phyloP scores from a whole-genome alignment of 2,113 vertebrate genomes.

The Cyprinodon brontotheroides region DNA sequence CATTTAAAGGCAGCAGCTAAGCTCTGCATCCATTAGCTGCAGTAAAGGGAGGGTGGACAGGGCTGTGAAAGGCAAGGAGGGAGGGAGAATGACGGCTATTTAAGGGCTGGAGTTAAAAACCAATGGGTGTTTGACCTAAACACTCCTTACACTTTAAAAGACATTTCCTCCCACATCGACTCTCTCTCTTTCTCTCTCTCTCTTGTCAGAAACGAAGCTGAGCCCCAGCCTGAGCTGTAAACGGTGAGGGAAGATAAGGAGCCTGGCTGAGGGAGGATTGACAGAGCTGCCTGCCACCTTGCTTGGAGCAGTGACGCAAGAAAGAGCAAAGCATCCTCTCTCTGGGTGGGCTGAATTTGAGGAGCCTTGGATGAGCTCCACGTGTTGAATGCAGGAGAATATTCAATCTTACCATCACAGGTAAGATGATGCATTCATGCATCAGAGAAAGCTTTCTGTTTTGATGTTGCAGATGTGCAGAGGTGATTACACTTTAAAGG shows the following conservation, averaged over 20 bases:
- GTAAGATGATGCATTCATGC: slow-evolving; percentile 39
- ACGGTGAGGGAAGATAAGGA: slow-evolving; percentile 44
- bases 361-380: slow-evolving; percentile 21
- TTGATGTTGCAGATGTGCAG: neutral
- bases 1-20: slow-evolving; percentile 60
- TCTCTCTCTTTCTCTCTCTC: slow-evolving; percentile 18
- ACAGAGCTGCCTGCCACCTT: slow-evolving; percentile 53
- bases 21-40: slow-evolving; percentile 60
- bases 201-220: slow-evolving; percentile 49
- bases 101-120: slow-evolving; percentile 70
- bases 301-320: slow-evolving; percentile 30
- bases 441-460: neutral
- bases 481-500: neutral
- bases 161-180: slow-evolving; percentile 54
- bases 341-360: slow-evolving; percentile 18
- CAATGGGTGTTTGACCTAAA: slow-evolving; percentile 68
- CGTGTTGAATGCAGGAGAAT: slow-evolving; percentile 14
- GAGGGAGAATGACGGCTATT: slow-evolving; percentile 55
- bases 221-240: slow-evolving; percentile 53
- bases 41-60: slow-evolving; percentile 44
- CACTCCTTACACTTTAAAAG: slow-evolving; percentile 69
- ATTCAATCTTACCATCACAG: slow-evolving; percentile 6
- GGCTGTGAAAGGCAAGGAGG: slow-evolving; percentile 15
- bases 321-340: slow-evolving; percentile 38
- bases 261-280: slow-evolving; percentile 42